A percentile compares a stretch with the other conserved stretches of the same genome.
These are phyloP conservation scores for Polypedilum pembai DNA, from an alignment of 1,140 invertebrate species.

Conservation along the genomic window DNA sequence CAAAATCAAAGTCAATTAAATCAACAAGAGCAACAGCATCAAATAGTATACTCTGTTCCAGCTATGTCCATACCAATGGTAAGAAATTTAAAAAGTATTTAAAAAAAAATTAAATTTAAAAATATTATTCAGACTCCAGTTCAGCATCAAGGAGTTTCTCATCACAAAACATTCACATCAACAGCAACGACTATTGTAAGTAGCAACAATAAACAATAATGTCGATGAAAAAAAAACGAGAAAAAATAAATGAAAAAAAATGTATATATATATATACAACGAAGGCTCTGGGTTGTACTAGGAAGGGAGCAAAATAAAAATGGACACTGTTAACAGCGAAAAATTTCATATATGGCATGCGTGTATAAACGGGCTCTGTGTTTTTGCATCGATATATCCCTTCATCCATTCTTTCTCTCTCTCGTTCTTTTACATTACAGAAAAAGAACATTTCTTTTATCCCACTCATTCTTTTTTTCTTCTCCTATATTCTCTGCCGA, in stretches of 20 bases:
- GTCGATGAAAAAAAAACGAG: slow-evolving; percentile 10
- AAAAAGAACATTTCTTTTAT: not conserved
- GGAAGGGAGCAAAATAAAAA: not conserved
- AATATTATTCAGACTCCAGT: not conserved
- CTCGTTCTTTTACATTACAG: not conserved
- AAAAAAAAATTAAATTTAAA: not conserved
- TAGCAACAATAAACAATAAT: slow-evolving; percentile 28
- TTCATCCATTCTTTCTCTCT: not conserved
- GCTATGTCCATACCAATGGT: not conserved
- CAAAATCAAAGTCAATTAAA: slow-evolving; percentile 29
- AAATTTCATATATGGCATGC: slow-evolving; percentile 19
- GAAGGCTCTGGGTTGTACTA: slow-evolving; percentile 15
- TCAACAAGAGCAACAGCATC: slow-evolving; percentile 30
- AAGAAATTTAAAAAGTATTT: not conserved
- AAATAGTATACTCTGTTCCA: slow-evolving; percentile 10
- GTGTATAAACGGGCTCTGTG: not conserved
- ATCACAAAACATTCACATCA: slow-evolving; percentile 25
- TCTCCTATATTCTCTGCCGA: not conserved
- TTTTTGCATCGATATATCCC: not conserved
- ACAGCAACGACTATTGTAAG: slow-evolving; percentile 16
- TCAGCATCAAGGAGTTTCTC: slow-evolving; percentile 16
- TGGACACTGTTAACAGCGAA: not conserved
- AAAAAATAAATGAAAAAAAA: slow-evolving; percentile 25
- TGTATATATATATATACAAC: not conserved
- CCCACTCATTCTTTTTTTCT: not conserved